Evolutionary conservation across 2,797 vertebrate species (phyloP), one percentile per base, ranked within the genome.

Genomic region (Tinamus major): DNA sequence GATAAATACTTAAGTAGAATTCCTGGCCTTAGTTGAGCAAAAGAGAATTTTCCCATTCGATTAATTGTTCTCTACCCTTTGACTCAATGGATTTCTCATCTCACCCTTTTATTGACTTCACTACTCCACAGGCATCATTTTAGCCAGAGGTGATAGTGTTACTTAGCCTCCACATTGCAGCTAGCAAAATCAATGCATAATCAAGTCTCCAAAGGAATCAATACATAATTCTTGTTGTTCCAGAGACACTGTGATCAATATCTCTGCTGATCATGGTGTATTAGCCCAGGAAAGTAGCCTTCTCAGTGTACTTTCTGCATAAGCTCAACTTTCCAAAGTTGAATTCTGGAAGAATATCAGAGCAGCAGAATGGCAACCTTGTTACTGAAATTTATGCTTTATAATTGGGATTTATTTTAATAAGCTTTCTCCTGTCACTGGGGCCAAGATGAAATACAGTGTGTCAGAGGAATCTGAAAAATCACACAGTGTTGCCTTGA

Each of bases 171-270:
- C 91, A 69, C 87, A 88, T 93, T 93, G 80, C 92, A 93, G 72
- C 80, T 71, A 8, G 8, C 78, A 51, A 83, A 91, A 92, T 96
- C 91, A 1, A 92, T 95, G 85, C 58, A 55, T 89, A 94, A 93
- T 95, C 94, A 84, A 85, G 95, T 92, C 95, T 89, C 95, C 81
- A 72, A 90, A 90, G 91, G 85, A 96, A 96, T 96, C 94, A 94
- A 93, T 96, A 80, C 27, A 65, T 91, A 95, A 96, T 89, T 96
- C 92, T 89, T 94, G 79, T 86, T 94, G 80, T 91, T 95, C 41
- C 91, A 80, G 91, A 93, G 91, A 76, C 69, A 83, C 83, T 23
- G 1, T 39, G 1, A 89, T 96, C 96, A 27, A 92, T 96, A 90
- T 67, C 78, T 87, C 71, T 90, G 59, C 85, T 90, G 85, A 87